phyloP scores from a whole-genome alignment of 2,888 invertebrate species.

The Pantelozetes paolii region DNA sequence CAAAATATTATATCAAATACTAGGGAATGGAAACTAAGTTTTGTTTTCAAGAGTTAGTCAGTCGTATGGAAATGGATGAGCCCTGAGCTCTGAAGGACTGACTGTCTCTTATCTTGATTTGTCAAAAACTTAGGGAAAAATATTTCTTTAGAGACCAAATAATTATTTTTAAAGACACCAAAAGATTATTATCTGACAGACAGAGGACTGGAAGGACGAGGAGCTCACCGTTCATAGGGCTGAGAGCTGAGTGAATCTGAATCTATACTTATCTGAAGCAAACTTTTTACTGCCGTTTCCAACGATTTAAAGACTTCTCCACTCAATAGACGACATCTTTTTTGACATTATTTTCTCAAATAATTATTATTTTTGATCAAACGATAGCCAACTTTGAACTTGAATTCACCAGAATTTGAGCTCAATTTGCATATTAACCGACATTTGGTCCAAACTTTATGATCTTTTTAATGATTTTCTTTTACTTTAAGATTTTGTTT shows the following conservation, averaged over 20 bases:
- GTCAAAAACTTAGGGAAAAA: conserved; percentile 25
- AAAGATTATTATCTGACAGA: conserved; percentile 36
- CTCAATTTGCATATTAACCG: background rate
- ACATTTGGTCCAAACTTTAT: background rate
- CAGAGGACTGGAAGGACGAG: conserved; percentile 33
- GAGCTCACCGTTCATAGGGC: conserved; percentile 37
- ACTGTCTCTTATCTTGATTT: conserved; percentile 26
- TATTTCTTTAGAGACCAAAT: conserved; percentile 35
- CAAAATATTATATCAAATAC: background rate
- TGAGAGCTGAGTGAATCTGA: conserved; percentile 14
- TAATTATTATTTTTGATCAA: conserved; percentile 21
- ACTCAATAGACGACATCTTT: conserved; percentile 6
- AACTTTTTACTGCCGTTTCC: conserved; percentile 25
- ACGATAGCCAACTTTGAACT: background rate
- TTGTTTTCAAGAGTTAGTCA: conserved; percentile 31
- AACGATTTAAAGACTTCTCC: conserved; percentile 28
- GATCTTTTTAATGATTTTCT: background rate
- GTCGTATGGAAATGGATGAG: conserved; percentile 27
- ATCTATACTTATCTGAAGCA: conserved; percentile 33
- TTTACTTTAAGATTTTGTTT: background rate
- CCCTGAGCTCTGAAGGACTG: conserved; percentile 28
- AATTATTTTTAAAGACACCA: conserved; percentile 41
- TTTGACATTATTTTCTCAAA: conserved; percentile 22
- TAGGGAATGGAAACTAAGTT: background rate
- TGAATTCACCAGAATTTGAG: background rate